Evolutionary conservation across 2,113 vertebrate genomes (phyloP).

Genomic region (Amblyornis subalaris): DNA sequence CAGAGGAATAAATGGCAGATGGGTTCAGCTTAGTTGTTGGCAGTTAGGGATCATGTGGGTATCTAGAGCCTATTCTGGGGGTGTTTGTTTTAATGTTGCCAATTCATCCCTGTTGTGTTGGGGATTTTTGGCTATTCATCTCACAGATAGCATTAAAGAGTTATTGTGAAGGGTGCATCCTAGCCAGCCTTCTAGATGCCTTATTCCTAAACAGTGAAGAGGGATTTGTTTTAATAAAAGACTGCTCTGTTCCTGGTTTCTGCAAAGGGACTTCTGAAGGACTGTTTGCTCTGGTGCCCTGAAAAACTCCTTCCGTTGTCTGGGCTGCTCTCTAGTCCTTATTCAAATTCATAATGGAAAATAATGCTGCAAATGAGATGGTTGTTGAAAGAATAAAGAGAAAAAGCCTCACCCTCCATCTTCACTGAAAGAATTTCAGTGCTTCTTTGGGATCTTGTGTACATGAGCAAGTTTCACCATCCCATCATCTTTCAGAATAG

Average conservation of each 20-base stretch:
- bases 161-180: background rate
- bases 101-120: background rate
- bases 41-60: background rate
- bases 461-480: background rate
- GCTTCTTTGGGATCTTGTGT: background rate
- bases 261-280: constrained; percentile 14
- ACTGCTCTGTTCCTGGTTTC: background rate
- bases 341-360: constrained; percentile 8
- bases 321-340: constrained; percentile 13
- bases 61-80: background rate
- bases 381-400: background rate
- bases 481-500: background rate
- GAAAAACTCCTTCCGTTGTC: background rate
- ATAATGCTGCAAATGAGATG: background rate
- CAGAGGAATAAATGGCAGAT: background rate
- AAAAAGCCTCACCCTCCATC: background rate
- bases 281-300: constrained; percentile 9
- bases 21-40: background rate
- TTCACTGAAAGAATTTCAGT: background rate
- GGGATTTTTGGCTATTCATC: background rate
- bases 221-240: constrained; percentile 25
- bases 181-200: background rate
- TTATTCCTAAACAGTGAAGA: background rate
- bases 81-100: background rate
- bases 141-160: background rate